These are phyloP conservation scores for Zoanthus solanderi DNA, from an alignment of 92 coral and sea anemone genomes.

Conservation along the genomic window DNA sequence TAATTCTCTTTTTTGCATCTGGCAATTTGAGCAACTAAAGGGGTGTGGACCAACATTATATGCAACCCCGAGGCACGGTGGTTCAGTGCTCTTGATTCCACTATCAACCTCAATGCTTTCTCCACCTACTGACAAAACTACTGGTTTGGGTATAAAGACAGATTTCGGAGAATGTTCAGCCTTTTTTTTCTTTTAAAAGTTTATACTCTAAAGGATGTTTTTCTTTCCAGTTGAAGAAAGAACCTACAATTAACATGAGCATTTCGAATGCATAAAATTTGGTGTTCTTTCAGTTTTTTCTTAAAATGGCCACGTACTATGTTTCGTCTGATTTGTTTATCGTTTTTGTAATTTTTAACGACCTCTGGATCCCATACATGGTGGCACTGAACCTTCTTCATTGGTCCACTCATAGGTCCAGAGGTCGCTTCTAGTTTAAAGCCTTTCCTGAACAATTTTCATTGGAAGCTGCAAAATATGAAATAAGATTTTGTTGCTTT, in stretches of 20 bases:
- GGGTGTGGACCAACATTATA: constrained; percentile 31
- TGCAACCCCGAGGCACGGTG: constrained; percentile 53
- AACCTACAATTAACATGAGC: constrained; percentile 40
- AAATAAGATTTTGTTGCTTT: constrained; percentile 8
- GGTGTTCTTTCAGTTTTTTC: neutral
- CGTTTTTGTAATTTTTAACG: constrained; percentile 50
- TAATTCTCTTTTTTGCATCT: neutral
- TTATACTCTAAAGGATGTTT: constrained; percentile 36
- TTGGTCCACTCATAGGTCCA: neutral
- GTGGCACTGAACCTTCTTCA: constrained; percentile 34
- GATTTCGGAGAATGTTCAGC: constrained; percentile 25
- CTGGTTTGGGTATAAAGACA: constrained; percentile 32
- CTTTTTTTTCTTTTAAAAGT: constrained; percentile 1
- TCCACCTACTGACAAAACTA: constrained; percentile 12
- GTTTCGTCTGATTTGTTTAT: constrained; percentile 48
- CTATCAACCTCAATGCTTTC: constrained; percentile 32
- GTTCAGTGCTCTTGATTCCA: constrained; percentile 52
- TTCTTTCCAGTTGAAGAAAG: constrained; percentile 31
- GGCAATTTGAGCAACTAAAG: constrained; percentile 38
- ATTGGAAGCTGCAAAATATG: constrained; percentile 6
- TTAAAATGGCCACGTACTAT: constrained; percentile 32
- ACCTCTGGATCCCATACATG: constrained; percentile 63
- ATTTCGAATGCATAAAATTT: neutral
- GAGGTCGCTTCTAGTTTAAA: constrained; percentile 42
- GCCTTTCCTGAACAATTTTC: neutral